Conservation (phyloP, 2,797 vertebrate species). For the Gobio occitaniae region DNA sequence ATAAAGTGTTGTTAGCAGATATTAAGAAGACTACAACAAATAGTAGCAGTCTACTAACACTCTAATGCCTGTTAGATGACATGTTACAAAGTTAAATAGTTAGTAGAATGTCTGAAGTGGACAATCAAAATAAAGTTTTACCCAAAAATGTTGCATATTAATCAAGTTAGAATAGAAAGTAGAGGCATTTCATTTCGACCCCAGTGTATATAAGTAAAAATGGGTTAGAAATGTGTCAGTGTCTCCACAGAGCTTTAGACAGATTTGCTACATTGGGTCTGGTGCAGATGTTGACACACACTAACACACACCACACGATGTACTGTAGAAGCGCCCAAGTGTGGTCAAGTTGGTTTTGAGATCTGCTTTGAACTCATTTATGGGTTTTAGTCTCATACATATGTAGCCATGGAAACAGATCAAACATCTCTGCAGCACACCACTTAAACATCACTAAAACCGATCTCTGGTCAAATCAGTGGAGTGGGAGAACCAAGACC, state of each 20-base stretch:
- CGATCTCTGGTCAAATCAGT: slow-evolving; percentile 24
- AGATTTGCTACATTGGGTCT: neutral
- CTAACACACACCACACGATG: neutral
- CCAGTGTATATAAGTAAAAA: neutral
- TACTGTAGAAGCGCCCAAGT: neutral
- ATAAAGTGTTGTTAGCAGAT: neutral
- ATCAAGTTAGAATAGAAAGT: neutral
- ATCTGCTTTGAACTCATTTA: slow-evolving; percentile 42
- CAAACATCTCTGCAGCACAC: slow-evolving; percentile 32
- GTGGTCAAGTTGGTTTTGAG: slow-evolving; percentile 39
- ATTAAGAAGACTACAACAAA: neutral
- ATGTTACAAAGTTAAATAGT: neutral
- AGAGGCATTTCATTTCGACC: neutral
- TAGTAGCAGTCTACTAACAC: neutral
- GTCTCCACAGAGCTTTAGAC: neutral
- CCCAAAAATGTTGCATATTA: neutral
- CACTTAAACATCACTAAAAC: slow-evolving; percentile 31
- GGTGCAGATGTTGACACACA: neutral
- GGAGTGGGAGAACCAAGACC: slow-evolving; percentile 13
- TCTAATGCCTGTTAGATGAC: neutral
- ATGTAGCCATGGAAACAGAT: slow-evolving; percentile 44
- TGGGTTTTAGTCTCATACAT: slow-evolving; percentile 10
- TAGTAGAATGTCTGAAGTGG: neutral
- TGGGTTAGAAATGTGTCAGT: neutral
- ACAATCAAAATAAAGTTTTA: neutral